Base-by-base conservation (phyloP, 1,140 invertebrate species). In the Amphibalanus amphitrite region DNA sequence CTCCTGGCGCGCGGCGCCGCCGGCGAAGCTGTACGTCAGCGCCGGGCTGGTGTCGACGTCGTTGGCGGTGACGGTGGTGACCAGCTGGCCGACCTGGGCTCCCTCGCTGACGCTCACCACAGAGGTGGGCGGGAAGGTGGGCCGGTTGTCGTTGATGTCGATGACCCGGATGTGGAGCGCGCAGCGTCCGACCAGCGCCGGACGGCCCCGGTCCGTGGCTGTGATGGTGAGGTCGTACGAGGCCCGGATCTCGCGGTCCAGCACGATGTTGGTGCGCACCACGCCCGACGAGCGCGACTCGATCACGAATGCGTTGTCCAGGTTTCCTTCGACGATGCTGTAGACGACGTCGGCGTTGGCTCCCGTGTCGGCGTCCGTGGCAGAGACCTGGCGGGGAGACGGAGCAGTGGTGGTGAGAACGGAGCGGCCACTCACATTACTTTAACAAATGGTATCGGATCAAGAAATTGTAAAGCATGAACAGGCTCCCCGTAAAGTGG, bases 311-410 rank as follows among this genome's bases (percentile, higher is more conserved):
- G 94, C 94, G 77, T 93, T 92, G 81, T 97, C 93, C 72, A 92
- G 90, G 82, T 97, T 97, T 0, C 95, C 94, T 78, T 95, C 92
- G 17, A 97, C 91, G 73, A 98, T 96, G 77, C 95, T 93, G 79
- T 97, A 98, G 26, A 91, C 82, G 65, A 97, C 85, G 76, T 87
- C 85, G 3, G 91, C 89, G 79, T 96, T 95, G 23, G 85, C 80
- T 15, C 89, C 91, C 75, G 89, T 85, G 80, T 97, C 95, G 10
- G 86, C 85, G 79, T 97, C 94, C 67, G 86, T 90, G 0, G 94
- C 95, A 25, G 87, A 86, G 10, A 95, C 87, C 85, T 91, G 84
- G 72, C 83, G 20, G 13, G 13, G 17, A 13, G 47, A n/a, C 6
- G 47, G 33, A 38, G 33, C n/a, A 15, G 33, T 38, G 33, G 15